Percentiles rank a stretch among this genome's conserved stretches.
Evolutionary conservation across 2,888 invertebrate genomes (phyloP).

Genomic region (Hirtodrosophila trivittata): DNA sequence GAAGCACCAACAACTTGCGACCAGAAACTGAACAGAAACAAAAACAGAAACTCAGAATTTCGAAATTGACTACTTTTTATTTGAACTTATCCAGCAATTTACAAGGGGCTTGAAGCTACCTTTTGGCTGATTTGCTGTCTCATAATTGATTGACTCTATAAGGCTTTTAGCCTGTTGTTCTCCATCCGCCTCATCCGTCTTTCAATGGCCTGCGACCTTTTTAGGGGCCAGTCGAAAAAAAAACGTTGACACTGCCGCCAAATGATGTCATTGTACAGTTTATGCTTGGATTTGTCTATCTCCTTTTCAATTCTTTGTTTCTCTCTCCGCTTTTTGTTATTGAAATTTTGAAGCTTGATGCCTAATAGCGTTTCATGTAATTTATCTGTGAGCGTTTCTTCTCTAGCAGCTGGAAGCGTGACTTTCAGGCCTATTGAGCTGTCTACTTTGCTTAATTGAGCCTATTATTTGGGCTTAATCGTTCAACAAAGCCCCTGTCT

Average conservation of each 20-base stretch:
- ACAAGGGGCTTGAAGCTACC: conserved; percentile 47
- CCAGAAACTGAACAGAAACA: background rate
- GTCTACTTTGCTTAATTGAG: conserved; percentile 76
- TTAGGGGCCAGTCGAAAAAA: conserved; percentile 31
- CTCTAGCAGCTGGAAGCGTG: conserved; percentile 24
- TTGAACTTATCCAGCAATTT: conserved; percentile 31
- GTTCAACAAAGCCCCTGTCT: conserved; percentile 56
- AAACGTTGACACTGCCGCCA: conserved; percentile 74
- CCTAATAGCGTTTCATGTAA: conserved; percentile 49
- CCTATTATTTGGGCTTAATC: conserved; percentile 74
- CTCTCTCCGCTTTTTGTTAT: conserved; percentile 13
- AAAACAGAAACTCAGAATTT: conserved; percentile 23
- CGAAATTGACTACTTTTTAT: conserved; percentile 36
- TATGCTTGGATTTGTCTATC: conserved; percentile 42
- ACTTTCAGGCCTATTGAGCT: conserved; percentile 67
- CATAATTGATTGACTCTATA: conserved; percentile 67
- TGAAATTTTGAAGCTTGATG: conserved; percentile 64
- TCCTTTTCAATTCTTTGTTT: background rate
- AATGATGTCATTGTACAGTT: conserved; percentile 72
- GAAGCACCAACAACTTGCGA: conserved; percentile 9
- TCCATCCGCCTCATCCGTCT: conserved; percentile 9
- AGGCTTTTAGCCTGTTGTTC: conserved; percentile 53
- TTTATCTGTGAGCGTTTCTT: conserved; percentile 60
- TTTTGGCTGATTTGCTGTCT: conserved; percentile 53
- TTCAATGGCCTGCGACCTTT: conserved; percentile 49